phyloP scores from a whole-genome alignment of 2,113 vertebrate genomes.

The Columba livia region DNA sequence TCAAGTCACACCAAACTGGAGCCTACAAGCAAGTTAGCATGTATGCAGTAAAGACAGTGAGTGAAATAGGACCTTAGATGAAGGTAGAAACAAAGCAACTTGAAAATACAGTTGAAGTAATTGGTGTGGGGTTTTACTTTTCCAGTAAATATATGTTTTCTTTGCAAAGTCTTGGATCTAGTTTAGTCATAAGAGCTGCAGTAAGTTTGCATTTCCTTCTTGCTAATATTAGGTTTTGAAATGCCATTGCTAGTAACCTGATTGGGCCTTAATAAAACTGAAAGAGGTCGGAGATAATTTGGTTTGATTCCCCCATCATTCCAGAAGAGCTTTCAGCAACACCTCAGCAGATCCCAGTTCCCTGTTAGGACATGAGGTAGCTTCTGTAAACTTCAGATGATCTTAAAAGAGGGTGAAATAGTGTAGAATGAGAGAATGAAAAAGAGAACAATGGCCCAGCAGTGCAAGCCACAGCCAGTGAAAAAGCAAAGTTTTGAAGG shows the following conservation, averaged over 20 bases:
- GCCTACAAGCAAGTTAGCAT: background rate
- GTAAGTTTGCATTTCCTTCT: background rate
- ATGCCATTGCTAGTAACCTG: background rate
- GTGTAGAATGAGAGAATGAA: background rate
- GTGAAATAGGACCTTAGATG: background rate
- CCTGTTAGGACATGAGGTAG: background rate
- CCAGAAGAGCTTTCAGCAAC: background rate
- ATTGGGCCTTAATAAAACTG: background rate
- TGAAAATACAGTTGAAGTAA: background rate
- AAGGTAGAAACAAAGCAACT: background rate
- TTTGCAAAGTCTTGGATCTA: background rate
- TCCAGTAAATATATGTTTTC: background rate
- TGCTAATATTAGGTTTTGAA: background rate
- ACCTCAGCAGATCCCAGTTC: background rate
- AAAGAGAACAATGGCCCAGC: background rate
- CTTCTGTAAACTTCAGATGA: background rate
- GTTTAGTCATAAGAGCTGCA: background rate
- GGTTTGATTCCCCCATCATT: background rate
- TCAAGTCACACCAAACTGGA: background rate
- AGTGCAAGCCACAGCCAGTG: background rate
- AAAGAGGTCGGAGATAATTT: background rate
- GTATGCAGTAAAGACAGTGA: background rate
- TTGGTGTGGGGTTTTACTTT: background rate
- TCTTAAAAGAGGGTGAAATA: background rate
- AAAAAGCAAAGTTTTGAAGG: background rate